Evolutionary conservation across 1,140 invertebrate genomes (phyloP).

Genomic region (Chironomus tepperi): DNA sequence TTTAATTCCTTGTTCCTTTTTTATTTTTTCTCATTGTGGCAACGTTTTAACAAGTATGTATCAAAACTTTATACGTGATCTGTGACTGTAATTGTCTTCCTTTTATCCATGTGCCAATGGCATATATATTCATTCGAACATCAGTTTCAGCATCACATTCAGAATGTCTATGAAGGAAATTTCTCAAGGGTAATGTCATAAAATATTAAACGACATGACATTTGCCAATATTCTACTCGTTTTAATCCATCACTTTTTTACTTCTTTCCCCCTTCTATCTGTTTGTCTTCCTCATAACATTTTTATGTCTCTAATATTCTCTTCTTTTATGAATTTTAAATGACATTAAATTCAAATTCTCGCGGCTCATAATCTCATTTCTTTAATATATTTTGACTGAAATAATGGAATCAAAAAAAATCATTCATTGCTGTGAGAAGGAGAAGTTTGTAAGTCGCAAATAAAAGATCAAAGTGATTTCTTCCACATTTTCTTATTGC

Average conservation of each 20-base stretch:
- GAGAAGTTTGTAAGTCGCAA: too few species aligned
- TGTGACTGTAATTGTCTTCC: neutral
- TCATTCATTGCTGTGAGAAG: neutral
- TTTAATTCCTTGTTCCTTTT: neutral
- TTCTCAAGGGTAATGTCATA: conserved; percentile 12
- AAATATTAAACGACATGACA: neutral
- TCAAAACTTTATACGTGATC: neutral
- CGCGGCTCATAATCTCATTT: conserved; percentile 11
- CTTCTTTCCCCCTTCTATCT: neutral
- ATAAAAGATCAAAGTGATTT: neutral
- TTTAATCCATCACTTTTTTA: conserved; percentile 1
- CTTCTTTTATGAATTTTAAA: neutral
- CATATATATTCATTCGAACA: too few species aligned
- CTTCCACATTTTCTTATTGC: too few species aligned
- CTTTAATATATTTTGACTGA: neutral
- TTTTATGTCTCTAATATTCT: too few species aligned
- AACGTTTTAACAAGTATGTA: neutral
- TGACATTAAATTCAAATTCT: conserved; percentile 10
- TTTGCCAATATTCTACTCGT: neutral
- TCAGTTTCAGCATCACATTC: too few species aligned
- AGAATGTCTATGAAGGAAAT: neutral
- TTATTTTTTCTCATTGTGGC: neutral
- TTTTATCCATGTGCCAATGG: neutral
- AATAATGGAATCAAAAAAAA: neutral
- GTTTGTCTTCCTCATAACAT: neutral